Evolutionary conservation across 2,113 vertebrate genomes (phyloP), one percentile per base, ranked within the genome.

Genomic region (Noturus placidus): DNA sequence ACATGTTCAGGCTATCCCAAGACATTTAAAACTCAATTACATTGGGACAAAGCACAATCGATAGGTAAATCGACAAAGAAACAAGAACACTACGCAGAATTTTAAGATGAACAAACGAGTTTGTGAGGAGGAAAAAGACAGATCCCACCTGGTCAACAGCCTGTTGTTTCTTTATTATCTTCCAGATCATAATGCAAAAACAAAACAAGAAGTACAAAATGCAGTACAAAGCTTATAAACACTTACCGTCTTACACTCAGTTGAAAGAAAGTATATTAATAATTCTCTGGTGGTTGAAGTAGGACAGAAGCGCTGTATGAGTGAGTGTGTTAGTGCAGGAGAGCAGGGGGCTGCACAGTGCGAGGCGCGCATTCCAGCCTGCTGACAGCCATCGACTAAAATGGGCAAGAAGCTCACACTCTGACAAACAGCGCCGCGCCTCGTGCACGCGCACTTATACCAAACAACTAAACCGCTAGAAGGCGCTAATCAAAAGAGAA

Each of bases 301-400:
- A 57, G 38, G 52, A 79, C 17, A 84, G 61, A 87, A 86, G 59
- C 82, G 87, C 52, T 59, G 22, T 42, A n/a, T 17, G 17, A 63
- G 79, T 33, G 50, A 56, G n/a, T 15, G 89, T 63, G 89, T 67
- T 5, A 33, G 88, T 91, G 70, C 42, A 80, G 87, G 52, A 78
- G 84, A 65, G 56, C 20, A 70, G 90, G 89, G 91, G 87, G 57
- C 92, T 93, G 93, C 88, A 87, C 91, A 89, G 69, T 70, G 87
- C 89, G 91, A 88, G 91, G 65, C 65, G 84, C 92, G 91, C 95
- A 95, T 95, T 95, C 93, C 93, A 86, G 89, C 25, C 85, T 85
- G 91, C 90, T 94, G 93, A 95, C 93, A 93, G 90, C 72, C 89
- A 89, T 83, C 72, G 93, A 93, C 95, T 93, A 94, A 95, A 94